Evolutionary conservation across 2,888 invertebrate genomes (phyloP).

Genomic region (Gerosis bhagava): DNA sequence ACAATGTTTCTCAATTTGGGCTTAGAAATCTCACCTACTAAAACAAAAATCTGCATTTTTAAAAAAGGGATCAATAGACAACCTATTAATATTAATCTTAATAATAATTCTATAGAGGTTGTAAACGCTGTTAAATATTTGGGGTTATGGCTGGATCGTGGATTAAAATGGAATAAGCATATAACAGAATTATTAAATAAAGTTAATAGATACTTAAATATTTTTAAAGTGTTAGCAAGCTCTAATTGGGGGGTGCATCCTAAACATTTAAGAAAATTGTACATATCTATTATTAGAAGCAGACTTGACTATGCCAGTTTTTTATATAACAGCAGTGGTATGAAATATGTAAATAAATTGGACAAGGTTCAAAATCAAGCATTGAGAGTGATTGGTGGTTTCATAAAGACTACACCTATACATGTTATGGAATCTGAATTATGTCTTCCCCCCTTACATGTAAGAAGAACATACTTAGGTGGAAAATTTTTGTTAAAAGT

Average conservation of each 20-base stretch:
- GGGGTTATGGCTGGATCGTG: conserved; percentile 18
- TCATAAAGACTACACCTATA: conserved; percentile 31
- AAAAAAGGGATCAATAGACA: conserved; percentile 23
- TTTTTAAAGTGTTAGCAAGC: conserved; percentile 32
- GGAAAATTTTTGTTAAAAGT: too few species aligned
- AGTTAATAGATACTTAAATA: conserved; percentile 23
- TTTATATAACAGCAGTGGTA: conserved; percentile 28
- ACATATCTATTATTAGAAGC: conserved; percentile 37
- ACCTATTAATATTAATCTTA: not conserved
- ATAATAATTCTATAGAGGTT: conserved; percentile 15
- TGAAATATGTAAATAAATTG: conserved; percentile 30
- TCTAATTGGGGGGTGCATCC: conserved; percentile 37
- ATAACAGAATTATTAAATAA: conserved; percentile 30
- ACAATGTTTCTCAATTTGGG: too few species aligned
- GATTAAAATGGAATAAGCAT: conserved; percentile 32
- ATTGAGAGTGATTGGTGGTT: conserved; percentile 34
- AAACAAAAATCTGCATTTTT: conserved; percentile 35
- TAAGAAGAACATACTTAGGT: too few species aligned
- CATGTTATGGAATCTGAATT: conserved; percentile 32
- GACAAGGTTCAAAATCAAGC: conserved; percentile 35
- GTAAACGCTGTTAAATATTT: conserved; percentile 30
- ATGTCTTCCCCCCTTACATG: conserved; percentile 20
- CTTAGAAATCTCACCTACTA: too few species aligned
- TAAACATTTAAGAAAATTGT: conserved; percentile 32
- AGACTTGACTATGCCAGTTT: conserved; percentile 35